phyloP scores from a whole-genome alignment of 2,888 invertebrate genomes.

The Megastigmus dorsalis region DNA sequence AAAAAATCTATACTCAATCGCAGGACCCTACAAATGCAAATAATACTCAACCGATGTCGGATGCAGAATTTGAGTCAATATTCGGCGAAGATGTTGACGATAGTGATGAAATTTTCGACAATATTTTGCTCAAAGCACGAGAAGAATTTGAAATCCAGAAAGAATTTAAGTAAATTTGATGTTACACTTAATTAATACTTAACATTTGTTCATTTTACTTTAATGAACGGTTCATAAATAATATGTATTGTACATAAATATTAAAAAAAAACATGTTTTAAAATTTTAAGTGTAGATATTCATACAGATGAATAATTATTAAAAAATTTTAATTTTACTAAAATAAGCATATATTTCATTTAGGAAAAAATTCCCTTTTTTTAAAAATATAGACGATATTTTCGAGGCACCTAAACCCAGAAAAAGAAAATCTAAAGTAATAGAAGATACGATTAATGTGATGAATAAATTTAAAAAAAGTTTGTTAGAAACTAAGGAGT shows the following conservation, averaged over 20 bases:
- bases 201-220: neutral
- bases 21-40: neutral
- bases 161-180: constrained; percentile 42
- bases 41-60: neutral
- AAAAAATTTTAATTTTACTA: constrained; percentile 22
- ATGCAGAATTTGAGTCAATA: neutral
- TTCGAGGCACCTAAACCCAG: constrained; percentile 1
- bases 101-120: constrained; percentile 43
- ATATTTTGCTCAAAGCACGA: constrained; percentile 23
- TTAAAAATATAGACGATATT: neutral
- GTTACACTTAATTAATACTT: constrained; percentile 2
- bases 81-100: constrained; percentile 41
- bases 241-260: too few relatives aligned
- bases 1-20: neutral
- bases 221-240: neutral
- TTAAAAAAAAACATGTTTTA: too few relatives aligned
- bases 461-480: constrained; percentile 31
- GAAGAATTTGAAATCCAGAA: constrained; percentile 22
- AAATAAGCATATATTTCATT: constrained; percentile 6
- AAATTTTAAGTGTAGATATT: neutral
- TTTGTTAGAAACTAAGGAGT: neutral
- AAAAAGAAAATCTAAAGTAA: constrained; percentile 19
- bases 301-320: neutral
- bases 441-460: constrained; percentile 2
- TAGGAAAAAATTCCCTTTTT: constrained; percentile 36